Evolutionary conservation across 1,140 invertebrate species (phyloP), one percentile per base, ranked within the genome.

Genomic region (Drosophila persimilis): DNA sequence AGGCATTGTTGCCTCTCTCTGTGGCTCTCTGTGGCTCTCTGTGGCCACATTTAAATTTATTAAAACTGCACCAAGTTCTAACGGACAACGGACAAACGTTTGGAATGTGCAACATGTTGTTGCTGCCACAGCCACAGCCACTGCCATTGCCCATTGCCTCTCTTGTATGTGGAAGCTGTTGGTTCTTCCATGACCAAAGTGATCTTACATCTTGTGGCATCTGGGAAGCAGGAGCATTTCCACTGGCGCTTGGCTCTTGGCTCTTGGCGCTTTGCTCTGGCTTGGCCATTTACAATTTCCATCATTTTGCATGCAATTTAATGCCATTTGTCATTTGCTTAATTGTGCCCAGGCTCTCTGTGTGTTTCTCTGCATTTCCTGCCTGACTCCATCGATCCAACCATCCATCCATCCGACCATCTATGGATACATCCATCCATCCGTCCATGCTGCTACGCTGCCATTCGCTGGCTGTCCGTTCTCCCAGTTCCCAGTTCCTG

Each of bases 321-420:
- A 86, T 88, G 77, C 73, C 81, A 86, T 86, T 86, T 88, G 83
- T 86, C 79, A 86, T 86, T 88, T 86, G 83, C 78, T 88, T 89
- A 86, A 86, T 88, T 86, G 83, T 88, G 83, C 72, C 60, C 71
- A 57, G 41, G 71, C 20, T 60, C 31, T 35, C 26, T 35, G 29
- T 41, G 20, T 55, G 53, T 26, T 39, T 8, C 22, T 35, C 46
- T 35, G 58, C 45, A 73, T 59, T 73, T 73, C 70, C 70, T 52
- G 76, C 24, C 24, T 24, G 29, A 52, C 6, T n/a, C 35, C 43
- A 53, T 43, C 63, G 3, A 35, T 13, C 35, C 35, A 39, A 13
- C 35, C 35, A 39, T 13, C 11, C 65, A 39, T 50, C 35, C 39
- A 9, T 35, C 35, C 35, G 11, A 1, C 31, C 31, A 11, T 39